Conservation (phyloP, 2,888 invertebrate species). For the Polia nebulosa region DNA sequence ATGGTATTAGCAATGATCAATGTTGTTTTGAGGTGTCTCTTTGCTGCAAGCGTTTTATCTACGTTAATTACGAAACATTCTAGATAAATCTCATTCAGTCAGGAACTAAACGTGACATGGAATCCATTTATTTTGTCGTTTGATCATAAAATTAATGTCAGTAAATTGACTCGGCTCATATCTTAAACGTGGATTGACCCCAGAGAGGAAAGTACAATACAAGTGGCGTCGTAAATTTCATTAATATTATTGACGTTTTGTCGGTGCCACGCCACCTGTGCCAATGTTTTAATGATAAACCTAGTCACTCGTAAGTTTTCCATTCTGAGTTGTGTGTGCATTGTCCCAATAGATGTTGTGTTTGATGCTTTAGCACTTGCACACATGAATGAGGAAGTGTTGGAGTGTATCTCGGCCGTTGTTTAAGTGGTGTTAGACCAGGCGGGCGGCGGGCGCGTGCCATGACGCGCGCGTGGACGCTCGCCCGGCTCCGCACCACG, state of each 20-base stretch:
- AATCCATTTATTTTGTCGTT: slow-evolving; percentile 65
- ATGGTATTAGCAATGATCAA: slow-evolving; percentile 84
- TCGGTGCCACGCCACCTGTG: slow-evolving; percentile 10
- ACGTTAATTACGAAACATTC: slow-evolving; percentile 75
- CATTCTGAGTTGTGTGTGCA: slow-evolving; percentile 10
- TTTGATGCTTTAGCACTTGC: slow-evolving; percentile 31
- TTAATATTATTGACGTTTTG: too few relatives aligned
- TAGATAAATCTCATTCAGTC: slow-evolving; percentile 68
- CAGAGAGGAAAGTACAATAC: slow-evolving; percentile 56
- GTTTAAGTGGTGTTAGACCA: slow-evolving; percentile 58
- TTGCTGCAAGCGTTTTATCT: slow-evolving; percentile 78
- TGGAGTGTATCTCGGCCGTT: slow-evolving; percentile 54
- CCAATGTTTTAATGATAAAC: not conserved
- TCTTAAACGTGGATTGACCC: slow-evolving; percentile 60
- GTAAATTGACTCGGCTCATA: slow-evolving; percentile 58
- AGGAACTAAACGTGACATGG: slow-evolving; percentile 64
- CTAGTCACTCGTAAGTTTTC: slow-evolving; percentile 13
- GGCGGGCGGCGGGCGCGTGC: slow-evolving; percentile 58
- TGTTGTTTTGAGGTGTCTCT: slow-evolving; percentile 81
- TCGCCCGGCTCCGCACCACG: slow-evolving; percentile 59
- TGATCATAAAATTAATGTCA: slow-evolving; percentile 58
- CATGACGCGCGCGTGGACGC: slow-evolving; percentile 81
- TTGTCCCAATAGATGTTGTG: slow-evolving; percentile 15
- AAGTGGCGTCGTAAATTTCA: slow-evolving; percentile 60
- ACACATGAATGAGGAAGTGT: slow-evolving; percentile 55